Percentiles rank a stretch among this genome's conserved stretches.
phyloP scores from a whole-genome alignment of 2,113 vertebrate genomes.

The Sakesphorus luctuosus region DNA sequence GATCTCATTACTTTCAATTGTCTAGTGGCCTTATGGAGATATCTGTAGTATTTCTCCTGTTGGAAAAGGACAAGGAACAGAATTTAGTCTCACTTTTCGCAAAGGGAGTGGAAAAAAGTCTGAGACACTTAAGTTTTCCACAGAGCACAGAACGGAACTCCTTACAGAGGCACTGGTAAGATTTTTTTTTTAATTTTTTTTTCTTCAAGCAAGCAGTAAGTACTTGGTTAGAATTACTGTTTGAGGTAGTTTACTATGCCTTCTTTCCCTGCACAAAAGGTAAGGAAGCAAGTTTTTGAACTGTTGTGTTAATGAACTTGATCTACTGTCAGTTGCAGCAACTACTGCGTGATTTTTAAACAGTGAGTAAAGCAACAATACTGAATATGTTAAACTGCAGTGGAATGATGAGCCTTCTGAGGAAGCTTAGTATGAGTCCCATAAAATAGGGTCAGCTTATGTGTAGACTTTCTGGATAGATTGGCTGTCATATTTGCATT shows the following conservation, averaged over 20 bases:
- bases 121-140: conserved; percentile 98
- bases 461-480: neutral
- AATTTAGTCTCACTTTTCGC: conserved; percentile 97
- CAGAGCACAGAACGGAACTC: conserved; percentile 97
- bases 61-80: conserved; percentile 96
- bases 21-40: conserved; percentile 98
- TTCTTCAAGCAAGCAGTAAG: neutral
- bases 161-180: conserved; percentile 97
- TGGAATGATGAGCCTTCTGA: neutral
- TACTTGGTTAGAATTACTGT: neutral
- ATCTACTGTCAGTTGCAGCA: neutral
- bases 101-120: conserved; percentile 97
- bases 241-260: neutral
- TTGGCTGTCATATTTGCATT: neutral
- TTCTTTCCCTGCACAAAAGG: neutral
- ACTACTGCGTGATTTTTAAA: neutral
- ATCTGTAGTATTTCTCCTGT: conserved; percentile 94
- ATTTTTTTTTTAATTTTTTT: neutral
- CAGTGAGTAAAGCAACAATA: neutral
- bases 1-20: conserved; percentile 36
- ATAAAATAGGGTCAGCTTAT: neutral
- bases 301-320: neutral
- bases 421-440: neutral
- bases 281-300: neutral
- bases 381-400: neutral